phyloP scores from a whole-genome alignment of 2,888 invertebrate genomes.

The Dicroscelio sp. region DNA sequence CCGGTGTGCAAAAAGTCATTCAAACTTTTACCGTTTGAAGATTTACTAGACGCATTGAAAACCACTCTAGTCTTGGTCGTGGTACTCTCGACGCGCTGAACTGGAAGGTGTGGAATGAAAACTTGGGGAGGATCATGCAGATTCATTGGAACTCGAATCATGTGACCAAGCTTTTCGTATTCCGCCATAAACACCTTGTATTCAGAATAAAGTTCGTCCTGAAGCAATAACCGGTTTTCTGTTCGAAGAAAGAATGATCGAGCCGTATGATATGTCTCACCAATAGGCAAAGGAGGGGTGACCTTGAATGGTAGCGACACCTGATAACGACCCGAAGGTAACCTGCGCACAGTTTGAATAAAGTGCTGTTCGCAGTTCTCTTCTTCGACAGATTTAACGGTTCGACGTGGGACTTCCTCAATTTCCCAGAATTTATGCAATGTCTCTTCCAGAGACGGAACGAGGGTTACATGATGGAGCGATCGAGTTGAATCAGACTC shows the following conservation, averaged over 20 bases:
- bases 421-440: no score
- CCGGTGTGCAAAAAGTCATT: no score
- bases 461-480: neutral
- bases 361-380: neutral
- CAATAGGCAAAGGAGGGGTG: neutral
- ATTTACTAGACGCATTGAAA: conserved; percentile 67
- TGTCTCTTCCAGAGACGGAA: neutral
- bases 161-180: neutral
- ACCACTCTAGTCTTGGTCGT: conserved; percentile 62
- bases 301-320: conserved; percentile 12
- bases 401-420: neutral
- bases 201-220: neutral
- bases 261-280: no score
- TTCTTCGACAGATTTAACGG: neutral
- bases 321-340: neutral
- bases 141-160: neutral
- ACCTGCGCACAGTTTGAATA: neutral
- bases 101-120: conserved; percentile 63
- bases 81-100: conserved; percentile 39
- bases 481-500: no score
- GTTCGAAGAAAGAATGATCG: no score
- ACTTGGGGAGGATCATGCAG: neutral
- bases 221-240: neutral
- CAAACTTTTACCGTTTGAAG: no score
- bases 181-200: neutral